Base-by-base conservation (phyloP, 2,113 vertebrate genomes). In the Lethenteron reissneri region DNA sequence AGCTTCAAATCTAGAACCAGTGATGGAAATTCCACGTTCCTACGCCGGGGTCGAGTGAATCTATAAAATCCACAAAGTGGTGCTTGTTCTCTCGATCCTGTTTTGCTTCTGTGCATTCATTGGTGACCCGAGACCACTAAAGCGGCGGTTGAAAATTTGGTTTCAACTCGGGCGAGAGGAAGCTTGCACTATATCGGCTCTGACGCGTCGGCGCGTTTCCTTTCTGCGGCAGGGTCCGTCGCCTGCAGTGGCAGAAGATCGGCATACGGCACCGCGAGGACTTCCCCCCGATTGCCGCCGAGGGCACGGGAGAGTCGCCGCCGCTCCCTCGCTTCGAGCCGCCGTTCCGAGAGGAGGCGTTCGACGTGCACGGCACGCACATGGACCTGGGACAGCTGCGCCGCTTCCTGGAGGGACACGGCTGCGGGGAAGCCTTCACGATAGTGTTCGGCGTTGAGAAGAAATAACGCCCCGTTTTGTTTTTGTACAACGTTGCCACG, bases 361-460 rank as follows among this genome's bases (percentile, higher is more conserved):
- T 97, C 75, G 83, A 82, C 78, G 85, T 85, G 4, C 86, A 83
- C 58, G 91, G 92, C 72, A 90, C 87, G 76, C 92, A 90, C 78
- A 97, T 96, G 92, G 89, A 96, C 81, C 85, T 99, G 21, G 92
- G 94, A n/a, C 89, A 90, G 75, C 82, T 99, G 0, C 97, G 90
- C 81, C 86, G 80, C 57, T 96, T 88, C 80, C 80, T 99, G 76
- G 87, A 80, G 75, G 83, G 87, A 75, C 87, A 76, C 59, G 85
- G 85, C 19, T 95, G 90, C 72, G 85, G 83, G 71, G 80, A 89
- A 41, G 78, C 97, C 74, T 99, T 99, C 79, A 88, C 89, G 75
- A 85, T 90, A 80, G 81, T 81, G 75, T 86, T 86, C 74, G 84
- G 84, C 19, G 81, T 86, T 71, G 83, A 84, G 79, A 84, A 84